A percentile compares a stretch with the other conserved stretches of the same genome.
Conservation (phyloP, 1,140 invertebrate genomes). For the roundworm (Caenorhabditis elegans) region WBcel235 BX284606.5:13630501-13631000, state of each 20-base stretch:
- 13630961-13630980: no score
- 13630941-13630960: conserved; percentile 14
- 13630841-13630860: conserved; percentile 89
- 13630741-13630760: not conserved
- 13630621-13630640: conserved; percentile 66
- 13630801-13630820: conserved; percentile 46
- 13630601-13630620: conserved; percentile 54
- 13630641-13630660: conserved; percentile 66
- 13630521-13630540: not conserved
- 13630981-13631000: no score
- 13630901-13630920: conserved; percentile 60
- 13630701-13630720: not conserved
- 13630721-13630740: conserved; percentile 33
- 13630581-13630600: conserved; percentile 63
- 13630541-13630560: conserved; percentile 47
- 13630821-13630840: conserved; percentile 84
- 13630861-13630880: conserved; percentile 67
- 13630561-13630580: conserved; percentile 60
- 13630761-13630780: not conserved
- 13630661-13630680: conserved; percentile 64
- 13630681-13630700: conserved; percentile 24
- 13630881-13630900: conserved; percentile 48
- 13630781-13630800: not conserved
- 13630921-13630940: conserved; percentile 54
- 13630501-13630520: conserved; percentile 72